These are phyloP conservation scores for Meles meles DNA, from an alignment of 2,113 vertebrate genomes.

Conservation along the genomic window DNA sequence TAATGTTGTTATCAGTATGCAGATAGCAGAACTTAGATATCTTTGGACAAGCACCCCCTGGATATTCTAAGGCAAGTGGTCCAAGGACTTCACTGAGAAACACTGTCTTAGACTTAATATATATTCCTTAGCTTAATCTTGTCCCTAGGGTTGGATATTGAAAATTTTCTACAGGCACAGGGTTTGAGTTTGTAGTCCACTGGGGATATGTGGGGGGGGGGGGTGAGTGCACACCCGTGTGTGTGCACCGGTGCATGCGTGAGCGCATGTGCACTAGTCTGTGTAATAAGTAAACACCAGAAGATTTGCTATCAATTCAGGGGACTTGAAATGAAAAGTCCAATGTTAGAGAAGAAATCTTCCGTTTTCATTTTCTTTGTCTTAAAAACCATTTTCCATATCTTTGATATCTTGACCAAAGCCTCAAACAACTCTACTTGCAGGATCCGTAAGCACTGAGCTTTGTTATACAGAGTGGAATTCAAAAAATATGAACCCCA, in stretches of 20 bases:
- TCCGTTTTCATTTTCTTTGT: neutral
- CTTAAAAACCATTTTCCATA: neutral
- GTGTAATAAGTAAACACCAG: neutral
- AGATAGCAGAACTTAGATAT: neutral
- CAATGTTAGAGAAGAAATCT: neutral
- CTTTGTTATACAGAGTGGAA: neutral
- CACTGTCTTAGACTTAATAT: neutral
- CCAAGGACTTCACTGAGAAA: neutral
- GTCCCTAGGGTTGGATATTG: neutral
- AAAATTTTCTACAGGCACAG: neutral
- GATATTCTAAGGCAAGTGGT: neutral
- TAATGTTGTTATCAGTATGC: neutral
- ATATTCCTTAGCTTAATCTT: neutral
- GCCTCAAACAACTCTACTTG: neutral
- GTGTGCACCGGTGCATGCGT: neutral
- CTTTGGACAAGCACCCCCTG: neutral
- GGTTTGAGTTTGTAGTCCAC: neutral
- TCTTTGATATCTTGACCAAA: neutral
- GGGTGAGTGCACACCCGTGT: neutral
- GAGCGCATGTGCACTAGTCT: no score
- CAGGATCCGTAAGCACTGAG: neutral
- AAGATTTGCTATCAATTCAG: neutral
- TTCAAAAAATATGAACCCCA: neutral
- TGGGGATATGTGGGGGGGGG: neutral
- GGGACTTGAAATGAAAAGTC: neutral